Evolutionary conservation across 2,113 vertebrate species (phyloP).

Genomic region (Oncorhynchus gorbuscha): DNA sequence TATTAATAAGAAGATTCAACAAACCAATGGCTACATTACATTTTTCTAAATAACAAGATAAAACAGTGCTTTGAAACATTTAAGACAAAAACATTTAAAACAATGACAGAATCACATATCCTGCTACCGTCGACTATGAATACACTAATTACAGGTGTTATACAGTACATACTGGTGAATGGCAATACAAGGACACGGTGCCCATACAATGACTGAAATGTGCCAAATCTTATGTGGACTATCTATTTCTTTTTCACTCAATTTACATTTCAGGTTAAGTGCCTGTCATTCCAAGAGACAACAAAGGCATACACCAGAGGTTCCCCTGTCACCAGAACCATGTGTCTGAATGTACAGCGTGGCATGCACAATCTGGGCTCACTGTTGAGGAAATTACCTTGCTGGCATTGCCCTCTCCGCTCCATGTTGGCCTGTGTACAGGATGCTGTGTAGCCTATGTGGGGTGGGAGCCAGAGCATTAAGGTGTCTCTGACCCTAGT

Average conservation of each 20-base stretch:
- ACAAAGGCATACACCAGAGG: background rate
- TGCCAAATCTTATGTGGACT: too few relatives aligned
- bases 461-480: background rate
- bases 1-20: background rate
- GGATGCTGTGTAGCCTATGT: background rate
- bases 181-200: background rate
- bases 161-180: background rate
- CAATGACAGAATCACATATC: background rate
- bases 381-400: background rate
- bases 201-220: background rate
- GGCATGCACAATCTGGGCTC: background rate
- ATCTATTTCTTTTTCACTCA: background rate
- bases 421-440: background rate
- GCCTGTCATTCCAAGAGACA: background rate
- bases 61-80: constrained; percentile 10
- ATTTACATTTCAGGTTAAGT: background rate
- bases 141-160: too few relatives aligned
- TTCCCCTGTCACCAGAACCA: background rate
- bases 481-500: background rate
- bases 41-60: background rate
- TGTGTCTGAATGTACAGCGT: background rate
- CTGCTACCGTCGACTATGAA: too few relatives aligned
- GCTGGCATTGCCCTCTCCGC: background rate
- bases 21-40: background rate
- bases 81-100: background rate